Evolutionary conservation across 2,797 vertebrate species (phyloP).

Genomic region (Enteromius trimaculatus): DNA sequence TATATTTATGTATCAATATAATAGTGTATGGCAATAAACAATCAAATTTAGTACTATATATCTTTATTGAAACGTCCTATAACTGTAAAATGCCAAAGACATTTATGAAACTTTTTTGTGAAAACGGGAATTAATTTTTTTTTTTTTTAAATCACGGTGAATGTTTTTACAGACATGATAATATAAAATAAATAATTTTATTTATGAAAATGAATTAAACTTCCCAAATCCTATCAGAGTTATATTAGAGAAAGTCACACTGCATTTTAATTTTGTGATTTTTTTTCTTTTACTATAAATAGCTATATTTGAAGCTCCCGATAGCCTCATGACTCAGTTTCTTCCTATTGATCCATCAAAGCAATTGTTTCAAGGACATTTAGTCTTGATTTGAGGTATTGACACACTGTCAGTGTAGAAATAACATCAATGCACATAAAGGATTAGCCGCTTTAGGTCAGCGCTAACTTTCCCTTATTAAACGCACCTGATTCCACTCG

Average conservation of each 20-base stretch:
- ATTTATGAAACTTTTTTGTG: too few relatives aligned
- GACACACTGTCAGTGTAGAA: not conserved
- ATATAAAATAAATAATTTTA: not conserved
- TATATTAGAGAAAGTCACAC: not conserved
- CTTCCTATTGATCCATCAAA: conserved; percentile 7
- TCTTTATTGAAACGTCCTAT: not conserved
- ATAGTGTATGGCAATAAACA: not conserved
- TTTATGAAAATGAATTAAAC: not conserved
- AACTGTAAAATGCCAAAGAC: not conserved
- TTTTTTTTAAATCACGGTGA: too few relatives aligned
- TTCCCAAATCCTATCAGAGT: not conserved
- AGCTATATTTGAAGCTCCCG: not conserved
- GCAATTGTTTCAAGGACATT: not conserved
- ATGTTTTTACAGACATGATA: not conserved
- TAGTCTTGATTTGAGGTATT: not conserved
- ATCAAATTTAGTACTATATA: not conserved
- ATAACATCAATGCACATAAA: not conserved
- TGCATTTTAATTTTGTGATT: not conserved
- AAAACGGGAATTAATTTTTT: too few relatives aligned
- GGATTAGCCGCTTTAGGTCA: not conserved
- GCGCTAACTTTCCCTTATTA: not conserved
- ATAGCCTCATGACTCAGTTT: not conserved
- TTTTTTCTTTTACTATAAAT: not conserved
- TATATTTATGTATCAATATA: not conserved
- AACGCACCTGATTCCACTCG: not conserved